These are phyloP conservation scores for Calephelis virginiensis DNA, from an alignment of 1,140 invertebrate species.

Conservation along the genomic window DNA sequence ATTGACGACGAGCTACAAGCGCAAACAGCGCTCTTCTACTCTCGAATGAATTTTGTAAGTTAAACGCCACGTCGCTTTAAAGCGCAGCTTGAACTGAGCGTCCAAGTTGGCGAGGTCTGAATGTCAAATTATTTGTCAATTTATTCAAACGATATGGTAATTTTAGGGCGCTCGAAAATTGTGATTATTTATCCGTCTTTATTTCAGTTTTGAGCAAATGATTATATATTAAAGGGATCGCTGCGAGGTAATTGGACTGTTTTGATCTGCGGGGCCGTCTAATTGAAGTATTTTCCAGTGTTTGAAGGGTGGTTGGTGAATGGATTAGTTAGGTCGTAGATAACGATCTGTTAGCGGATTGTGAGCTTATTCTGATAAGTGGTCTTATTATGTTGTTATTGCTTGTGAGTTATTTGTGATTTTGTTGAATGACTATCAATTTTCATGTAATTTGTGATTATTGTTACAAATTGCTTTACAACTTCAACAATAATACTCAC, in stretches of 20 bases:
- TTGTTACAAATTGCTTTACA: conserved; percentile 4
- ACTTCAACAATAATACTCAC: no score
- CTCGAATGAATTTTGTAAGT: background rate
- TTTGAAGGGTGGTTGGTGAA: conserved; percentile 64
- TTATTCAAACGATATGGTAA: conserved; percentile 72
- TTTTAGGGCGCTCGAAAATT: conserved; percentile 62
- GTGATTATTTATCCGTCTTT: conserved; percentile 68
- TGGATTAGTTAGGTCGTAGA: conserved; percentile 67
- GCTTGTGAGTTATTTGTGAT: conserved; percentile 28
- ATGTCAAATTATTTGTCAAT: conserved; percentile 63
- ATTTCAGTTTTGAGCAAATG: conserved; percentile 65
- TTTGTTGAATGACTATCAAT: conserved; percentile 23
- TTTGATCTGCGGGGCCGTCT: conserved; percentile 57
- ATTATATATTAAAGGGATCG: conserved; percentile 67
- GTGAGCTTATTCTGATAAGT: conserved; percentile 44
- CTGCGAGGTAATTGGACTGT: conserved; percentile 69
- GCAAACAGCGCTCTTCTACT: conserved; percentile 35
- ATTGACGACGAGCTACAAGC: conserved; percentile 39
- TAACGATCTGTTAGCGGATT: conserved; percentile 56
- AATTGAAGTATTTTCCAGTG: conserved; percentile 70
- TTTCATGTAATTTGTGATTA: conserved; percentile 6
- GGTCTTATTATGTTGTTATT: conserved; percentile 41
- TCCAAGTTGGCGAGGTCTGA: conserved; percentile 49
- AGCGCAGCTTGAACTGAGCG: conserved; percentile 38
- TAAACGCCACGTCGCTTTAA: conserved; percentile 28